phyloP scores from a whole-genome alignment of 2,888 invertebrate species.

The Hirtodrosophila histrioides region DNA sequence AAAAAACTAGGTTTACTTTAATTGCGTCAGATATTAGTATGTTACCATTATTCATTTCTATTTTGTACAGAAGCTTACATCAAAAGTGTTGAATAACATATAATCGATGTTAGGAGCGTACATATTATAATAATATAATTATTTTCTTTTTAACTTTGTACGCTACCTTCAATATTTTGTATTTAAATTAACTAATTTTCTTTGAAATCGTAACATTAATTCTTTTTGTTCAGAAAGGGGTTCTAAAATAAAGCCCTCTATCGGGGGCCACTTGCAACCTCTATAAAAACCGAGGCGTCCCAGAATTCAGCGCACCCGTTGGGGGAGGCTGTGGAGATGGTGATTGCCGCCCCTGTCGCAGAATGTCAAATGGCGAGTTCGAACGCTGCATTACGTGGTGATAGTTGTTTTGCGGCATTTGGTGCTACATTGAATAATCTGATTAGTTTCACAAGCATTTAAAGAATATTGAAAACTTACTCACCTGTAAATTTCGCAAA shows the following conservation, averaged over 20 bases:
- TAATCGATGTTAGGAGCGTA: slow-evolving; percentile 19
- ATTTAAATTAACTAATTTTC: slow-evolving; percentile 52
- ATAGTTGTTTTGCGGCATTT: slow-evolving; percentile 82
- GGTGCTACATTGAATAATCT: slow-evolving; percentile 75
- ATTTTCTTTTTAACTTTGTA: slow-evolving; percentile 23
- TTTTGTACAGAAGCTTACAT: slow-evolving; percentile 39
- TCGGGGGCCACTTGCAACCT: slow-evolving; percentile 84
- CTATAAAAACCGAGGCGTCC: slow-evolving; percentile 85
- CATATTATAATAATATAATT: slow-evolving; percentile 15
- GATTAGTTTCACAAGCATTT: slow-evolving; percentile 3
- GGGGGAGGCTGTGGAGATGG: slow-evolving; percentile 80
- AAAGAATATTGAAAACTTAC: neutral
- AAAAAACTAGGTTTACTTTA: slow-evolving; percentile 32
- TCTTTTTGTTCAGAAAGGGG: slow-evolving; percentile 82
- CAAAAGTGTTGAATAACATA: slow-evolving; percentile 16
- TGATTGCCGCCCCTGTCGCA: slow-evolving; percentile 82
- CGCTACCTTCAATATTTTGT: slow-evolving; percentile 41
- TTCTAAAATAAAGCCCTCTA: slow-evolving; percentile 84
- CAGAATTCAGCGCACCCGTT: slow-evolving; percentile 83
- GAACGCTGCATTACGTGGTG: slow-evolving; percentile 84
- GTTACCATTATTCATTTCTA: slow-evolving; percentile 24
- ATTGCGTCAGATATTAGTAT: slow-evolving; percentile 27
- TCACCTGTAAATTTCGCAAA: slow-evolving; percentile 83
- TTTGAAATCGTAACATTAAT: slow-evolving; percentile 23
- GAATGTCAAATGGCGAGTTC: slow-evolving; percentile 83